Conservation (phyloP, 64 coral and sea anemone genomes). For the Pocillopora damicornis region DNA sequence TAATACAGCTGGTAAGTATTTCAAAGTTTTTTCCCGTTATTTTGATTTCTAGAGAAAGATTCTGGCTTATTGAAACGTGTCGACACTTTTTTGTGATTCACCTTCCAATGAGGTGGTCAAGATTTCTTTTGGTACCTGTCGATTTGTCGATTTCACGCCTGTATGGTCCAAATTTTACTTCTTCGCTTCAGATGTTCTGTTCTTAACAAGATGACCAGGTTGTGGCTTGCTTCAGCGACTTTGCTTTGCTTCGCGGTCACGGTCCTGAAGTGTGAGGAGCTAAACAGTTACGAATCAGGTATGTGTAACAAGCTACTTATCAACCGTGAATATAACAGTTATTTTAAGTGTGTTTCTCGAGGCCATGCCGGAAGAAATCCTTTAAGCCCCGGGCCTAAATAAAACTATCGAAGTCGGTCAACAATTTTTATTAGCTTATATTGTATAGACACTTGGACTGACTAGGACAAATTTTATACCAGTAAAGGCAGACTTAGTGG, state of each 20-base stretch:
- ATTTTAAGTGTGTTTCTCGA: not conserved
- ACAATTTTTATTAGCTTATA: too few relatives aligned
- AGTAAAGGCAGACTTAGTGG: too few relatives aligned
- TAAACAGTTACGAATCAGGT: conserved; percentile 37
- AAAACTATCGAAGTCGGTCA: not conserved
- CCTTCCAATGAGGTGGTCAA: not conserved
- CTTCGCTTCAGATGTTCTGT: conserved; percentile 33
- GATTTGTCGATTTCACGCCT: not conserved
- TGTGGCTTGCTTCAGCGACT: conserved; percentile 50
- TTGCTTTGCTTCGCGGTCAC: conserved; percentile 22
- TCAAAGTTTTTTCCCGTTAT: not conserved
- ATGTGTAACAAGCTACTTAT: not conserved
- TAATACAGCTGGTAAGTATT: conserved; percentile 7
- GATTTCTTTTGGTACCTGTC: conserved; percentile 12
- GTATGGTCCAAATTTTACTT: not conserved
- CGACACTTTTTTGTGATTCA: not conserved
- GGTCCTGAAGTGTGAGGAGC: conserved; percentile 24
- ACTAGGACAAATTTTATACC: too few relatives aligned
- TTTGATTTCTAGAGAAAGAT: not conserved
- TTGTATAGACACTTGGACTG: too few relatives aligned
- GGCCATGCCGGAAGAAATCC: not conserved
- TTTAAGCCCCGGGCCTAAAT: not conserved
- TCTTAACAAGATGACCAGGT: conserved; percentile 13
- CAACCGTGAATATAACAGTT: not conserved
- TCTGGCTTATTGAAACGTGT: not conserved